phyloP scores from a whole-genome alignment of 1,140 invertebrate genomes.

The Trachymyrmex cornetzi region DNA sequence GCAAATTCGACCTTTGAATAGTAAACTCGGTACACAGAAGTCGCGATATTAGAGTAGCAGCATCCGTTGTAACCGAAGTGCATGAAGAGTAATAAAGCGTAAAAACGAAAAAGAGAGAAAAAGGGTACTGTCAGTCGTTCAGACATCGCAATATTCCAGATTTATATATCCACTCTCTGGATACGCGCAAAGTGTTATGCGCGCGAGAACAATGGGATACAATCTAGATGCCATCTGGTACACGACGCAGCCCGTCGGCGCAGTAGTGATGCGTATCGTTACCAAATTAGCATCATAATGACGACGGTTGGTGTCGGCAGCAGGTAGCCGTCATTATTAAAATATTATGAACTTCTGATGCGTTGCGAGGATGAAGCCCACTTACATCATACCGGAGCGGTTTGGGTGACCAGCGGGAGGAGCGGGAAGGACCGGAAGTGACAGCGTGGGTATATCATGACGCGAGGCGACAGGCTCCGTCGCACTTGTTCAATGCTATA shows the following conservation, averaged over 20 bases:
- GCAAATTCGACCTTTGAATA: slow-evolving; percentile 41
- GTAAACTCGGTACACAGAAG: slow-evolving; percentile 27
- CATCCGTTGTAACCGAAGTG: neutral
- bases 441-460: slow-evolving; percentile 59
- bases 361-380: slow-evolving; percentile 54
- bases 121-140: neutral
- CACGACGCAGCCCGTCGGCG: slow-evolving; percentile 63
- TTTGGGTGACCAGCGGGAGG: slow-evolving; percentile 6
- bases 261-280: slow-evolving; percentile 59
- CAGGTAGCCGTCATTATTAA: slow-evolving; percentile 64
- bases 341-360: slow-evolving; percentile 66
- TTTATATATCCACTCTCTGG: slow-evolving; percentile 43
- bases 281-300: slow-evolving; percentile 63
- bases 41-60: slow-evolving; percentile 28
- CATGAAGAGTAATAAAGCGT: slow-evolving; percentile 30
- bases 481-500: slow-evolving; percentile 66
- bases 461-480: slow-evolving; percentile 62
- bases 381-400: slow-evolving; percentile 30
- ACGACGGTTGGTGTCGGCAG: slow-evolving; percentile 8
- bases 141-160: slow-evolving; percentile 15
- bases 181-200: slow-evolving; percentile 44
- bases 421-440: slow-evolving; percentile 49
- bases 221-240: slow-evolving; percentile 57
- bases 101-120: neutral
- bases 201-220: slow-evolving; percentile 60